Base-by-base conservation (phyloP, 2,113 vertebrate species). In the Etia nguti region DNA sequence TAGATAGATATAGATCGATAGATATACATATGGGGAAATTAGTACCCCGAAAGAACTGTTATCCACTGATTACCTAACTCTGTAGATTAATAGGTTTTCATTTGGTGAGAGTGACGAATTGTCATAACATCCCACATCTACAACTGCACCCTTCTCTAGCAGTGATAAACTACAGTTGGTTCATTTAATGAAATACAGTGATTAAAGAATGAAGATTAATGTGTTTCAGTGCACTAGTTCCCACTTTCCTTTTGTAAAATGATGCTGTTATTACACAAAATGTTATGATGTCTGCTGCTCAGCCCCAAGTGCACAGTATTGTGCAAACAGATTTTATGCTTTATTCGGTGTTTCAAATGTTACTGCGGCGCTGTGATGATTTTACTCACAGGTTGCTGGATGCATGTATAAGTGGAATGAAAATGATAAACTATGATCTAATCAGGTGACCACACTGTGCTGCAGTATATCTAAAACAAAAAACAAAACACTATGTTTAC, bases 241-340 rank as follows among this genome's bases (percentile, higher is more conserved):
- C 2, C 62, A 41, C 36, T 22, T 41, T 65, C 18, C 38, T 1
- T 65, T n/a, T 70, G 62, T 4, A 70, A 70, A 73, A 26, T 9
- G 8, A 73, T 2, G 0, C 5, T 0, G 13, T 73, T 46, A 73
- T 73, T 13, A 10, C 18, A 48, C 43, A 80, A 56, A 87, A 87
- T 13, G 73, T 73, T 60, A 62, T 48, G 5, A 59, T 57, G 43
- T 18, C 12, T 41, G 26, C 55, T 36, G 24, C 57, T 46, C 13
- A 31, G 6, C 5, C 8, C 4, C 6, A 50, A 38, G 15, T 4
- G 75, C 34, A 82, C 10, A 68, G 62, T 34, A 22, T 41, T 2
- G 34, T 68, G 38, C 80, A 10, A 84, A 85, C n/a, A 86, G 43
- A 24, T 43, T 15, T 24, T 15, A 24, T 41, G 36, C 2, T 43